phyloP scores from a whole-genome alignment of 2,888 invertebrate genomes.

The Eilema griseolum region DNA sequence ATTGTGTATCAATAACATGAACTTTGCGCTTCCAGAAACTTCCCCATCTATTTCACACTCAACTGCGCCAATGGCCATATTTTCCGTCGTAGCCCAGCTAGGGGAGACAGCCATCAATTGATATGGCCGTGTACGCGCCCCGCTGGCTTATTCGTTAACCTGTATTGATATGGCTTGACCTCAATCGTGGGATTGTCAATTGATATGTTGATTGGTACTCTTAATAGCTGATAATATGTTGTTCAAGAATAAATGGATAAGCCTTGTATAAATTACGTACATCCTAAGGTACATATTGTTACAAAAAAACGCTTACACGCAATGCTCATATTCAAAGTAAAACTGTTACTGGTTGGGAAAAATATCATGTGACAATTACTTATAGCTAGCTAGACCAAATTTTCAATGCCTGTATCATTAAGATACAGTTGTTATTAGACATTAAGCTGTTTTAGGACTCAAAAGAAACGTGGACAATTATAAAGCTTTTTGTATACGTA shows the following conservation, averaged over 20 bases:
- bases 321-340: too few relatives aligned
- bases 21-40: constrained; percentile 25
- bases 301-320: too few relatives aligned
- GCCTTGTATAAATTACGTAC: background rate
- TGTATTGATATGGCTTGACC: constrained; percentile 79
- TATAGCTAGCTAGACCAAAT: background rate
- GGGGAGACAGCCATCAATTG: constrained; percentile 72
- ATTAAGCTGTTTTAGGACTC: background rate
- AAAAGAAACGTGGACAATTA: background rate
- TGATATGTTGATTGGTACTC: constrained; percentile 48
- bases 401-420: background rate
- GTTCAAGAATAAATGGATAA: background rate
- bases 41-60: constrained; percentile 39
- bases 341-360: too few relatives aligned
- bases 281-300: too few relatives aligned
- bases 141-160: constrained; percentile 83
- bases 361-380: too few relatives aligned
- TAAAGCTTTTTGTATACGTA: background rate
- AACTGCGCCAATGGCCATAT: constrained; percentile 49
- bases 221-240: constrained; percentile 29
- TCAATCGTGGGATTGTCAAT: constrained; percentile 68
- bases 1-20: background rate
- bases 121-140: constrained; percentile 77
- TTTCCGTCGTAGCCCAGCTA: constrained; percentile 54
- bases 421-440: background rate